Conservation (phyloP, 2,888 invertebrate genomes). For the Diloba caeruleocephala region DNA sequence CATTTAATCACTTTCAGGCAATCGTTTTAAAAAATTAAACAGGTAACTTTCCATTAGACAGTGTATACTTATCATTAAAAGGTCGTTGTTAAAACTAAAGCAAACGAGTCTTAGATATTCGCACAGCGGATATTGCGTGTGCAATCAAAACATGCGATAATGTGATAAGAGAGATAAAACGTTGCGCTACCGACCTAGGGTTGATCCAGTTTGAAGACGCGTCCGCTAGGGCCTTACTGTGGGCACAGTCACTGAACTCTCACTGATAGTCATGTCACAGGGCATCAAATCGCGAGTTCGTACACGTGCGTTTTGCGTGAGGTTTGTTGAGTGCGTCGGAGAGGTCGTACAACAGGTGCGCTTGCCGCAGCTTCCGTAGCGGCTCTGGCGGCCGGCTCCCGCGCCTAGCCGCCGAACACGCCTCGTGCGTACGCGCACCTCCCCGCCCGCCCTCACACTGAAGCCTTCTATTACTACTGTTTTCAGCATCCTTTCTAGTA, state of each 20-base stretch:
- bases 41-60: neutral
- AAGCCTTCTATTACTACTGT: constrained; percentile 74
- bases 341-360: constrained; percentile 74
- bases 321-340: constrained; percentile 30
- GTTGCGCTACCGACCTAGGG: constrained; percentile 80
- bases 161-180: constrained; percentile 76
- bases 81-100: constrained; percentile 32
- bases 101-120: constrained; percentile 60
- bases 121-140: constrained; percentile 73
- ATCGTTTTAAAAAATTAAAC: constrained; percentile 1
- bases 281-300: constrained; percentile 23
- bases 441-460: constrained; percentile 75
- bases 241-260: constrained; percentile 77
- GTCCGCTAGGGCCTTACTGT: constrained; percentile 46
- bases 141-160: constrained; percentile 73
- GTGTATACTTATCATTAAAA: constrained; percentile 22
- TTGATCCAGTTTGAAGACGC: constrained; percentile 74
- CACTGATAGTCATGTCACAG: constrained; percentile 77
- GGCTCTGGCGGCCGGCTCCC: constrained; percentile 71
- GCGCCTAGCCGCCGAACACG: constrained; percentile 68
- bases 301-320: constrained; percentile 59
- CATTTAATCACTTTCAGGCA: neutral
- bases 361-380: constrained; percentile 83
- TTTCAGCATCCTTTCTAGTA: constrained; percentile 52
- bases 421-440: constrained; percentile 80